A percentile compares a stretch with the other conserved stretches of the same genome.
phyloP scores from a whole-genome alignment of 2,888 invertebrate species.

The Ectemnius cavifrons region DNA sequence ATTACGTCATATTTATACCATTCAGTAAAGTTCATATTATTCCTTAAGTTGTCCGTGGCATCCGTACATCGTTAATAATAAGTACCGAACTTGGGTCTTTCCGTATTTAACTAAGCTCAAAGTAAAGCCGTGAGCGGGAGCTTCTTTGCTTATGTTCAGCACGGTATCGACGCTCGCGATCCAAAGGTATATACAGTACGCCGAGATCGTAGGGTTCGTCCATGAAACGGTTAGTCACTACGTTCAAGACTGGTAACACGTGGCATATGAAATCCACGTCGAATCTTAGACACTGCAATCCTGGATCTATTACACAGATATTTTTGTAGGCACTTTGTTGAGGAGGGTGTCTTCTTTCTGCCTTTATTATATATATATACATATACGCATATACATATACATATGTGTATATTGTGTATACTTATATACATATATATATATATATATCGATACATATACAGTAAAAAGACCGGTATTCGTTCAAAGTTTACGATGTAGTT shows the following conservation, averaged over 20 bases:
- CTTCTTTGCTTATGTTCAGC: constrained; percentile 28
- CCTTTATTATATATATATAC: constrained; percentile 55
- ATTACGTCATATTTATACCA: constrained; percentile 58
- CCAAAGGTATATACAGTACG: constrained; percentile 14
- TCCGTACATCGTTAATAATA: constrained; percentile 23
- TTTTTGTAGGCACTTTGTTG: constrained; percentile 72
- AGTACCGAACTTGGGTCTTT: constrained; percentile 36
- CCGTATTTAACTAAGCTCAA: constrained; percentile 22
- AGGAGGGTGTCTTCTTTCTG: constrained; percentile 70
- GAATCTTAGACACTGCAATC: constrained; percentile 65
- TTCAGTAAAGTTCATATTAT: constrained; percentile 43
- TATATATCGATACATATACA: constrained; percentile 55
- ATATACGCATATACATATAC: constrained; percentile 3
- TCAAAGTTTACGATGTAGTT: constrained; percentile 59
- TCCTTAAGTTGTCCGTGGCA: constrained; percentile 43
- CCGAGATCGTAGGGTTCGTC: constrained; percentile 44
- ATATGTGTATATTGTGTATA: constrained; percentile 10
- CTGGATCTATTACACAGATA: constrained; percentile 69
- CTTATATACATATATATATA: constrained; percentile 5
- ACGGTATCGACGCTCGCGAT: constrained; percentile 20
- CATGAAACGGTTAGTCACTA: constrained; percentile 67
- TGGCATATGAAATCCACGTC: constrained; percentile 60
- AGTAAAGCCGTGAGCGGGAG: constrained; percentile 2
- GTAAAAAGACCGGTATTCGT: constrained; percentile 59
- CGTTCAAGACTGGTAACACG: constrained; percentile 66